Conservation (phyloP, 2,888 invertebrate species). For the Epinotia brunnichana region DNA sequence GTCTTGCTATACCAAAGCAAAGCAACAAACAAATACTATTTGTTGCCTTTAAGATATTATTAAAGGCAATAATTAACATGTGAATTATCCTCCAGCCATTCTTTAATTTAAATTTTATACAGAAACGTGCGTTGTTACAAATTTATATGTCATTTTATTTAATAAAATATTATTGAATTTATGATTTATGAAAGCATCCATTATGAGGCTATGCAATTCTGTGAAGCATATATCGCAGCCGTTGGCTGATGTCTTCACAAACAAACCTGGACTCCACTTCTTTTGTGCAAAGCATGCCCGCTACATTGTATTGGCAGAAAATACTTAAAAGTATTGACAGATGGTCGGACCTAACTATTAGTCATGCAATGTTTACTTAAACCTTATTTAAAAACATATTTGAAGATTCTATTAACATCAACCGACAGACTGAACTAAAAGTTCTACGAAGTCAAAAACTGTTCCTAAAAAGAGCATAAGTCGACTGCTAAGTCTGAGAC, state of each 20-base stretch:
- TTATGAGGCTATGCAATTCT: too few species aligned
- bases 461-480: neutral
- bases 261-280: slow-evolving; percentile 11
- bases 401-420: slow-evolving; percentile 27
- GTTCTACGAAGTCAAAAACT: neutral
- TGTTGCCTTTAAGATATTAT: too few species aligned
- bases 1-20: too few species aligned
- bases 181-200: too few species aligned
- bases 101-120: too few species aligned
- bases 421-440: neutral
- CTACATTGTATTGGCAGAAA: slow-evolving; percentile 8
- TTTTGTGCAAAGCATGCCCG: slow-evolving; percentile 16
- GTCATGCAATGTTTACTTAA: slow-evolving; percentile 7
- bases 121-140: too few species aligned
- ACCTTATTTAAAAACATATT: slow-evolving; percentile 27
- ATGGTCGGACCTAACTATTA: slow-evolving; percentile 30
- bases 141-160: too few species aligned
- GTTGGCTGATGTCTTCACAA: neutral
- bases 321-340: slow-evolving; percentile 22
- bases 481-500: neutral
- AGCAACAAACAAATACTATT: too few species aligned
- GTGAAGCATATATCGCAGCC: neutral
- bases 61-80: too few species aligned
- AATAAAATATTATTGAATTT: too few species aligned
- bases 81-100: too few species aligned